These are phyloP conservation scores for Acanthochromis polyacanthus DNA, from an alignment of 2,113 vertebrate genomes.

Conservation along the genomic window DNA sequence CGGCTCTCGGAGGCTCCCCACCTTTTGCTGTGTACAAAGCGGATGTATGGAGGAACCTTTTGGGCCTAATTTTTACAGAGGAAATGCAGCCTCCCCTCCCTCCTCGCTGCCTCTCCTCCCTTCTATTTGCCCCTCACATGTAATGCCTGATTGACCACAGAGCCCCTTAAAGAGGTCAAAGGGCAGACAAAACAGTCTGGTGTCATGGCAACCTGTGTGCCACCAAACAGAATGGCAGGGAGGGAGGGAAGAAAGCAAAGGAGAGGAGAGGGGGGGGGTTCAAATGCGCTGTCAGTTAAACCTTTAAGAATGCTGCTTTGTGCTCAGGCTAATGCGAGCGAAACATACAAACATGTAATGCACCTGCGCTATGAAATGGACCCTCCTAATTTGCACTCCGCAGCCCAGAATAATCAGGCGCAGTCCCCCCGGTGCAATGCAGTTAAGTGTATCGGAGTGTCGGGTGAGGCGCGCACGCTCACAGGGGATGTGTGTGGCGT, in stretches of 20 bases:
- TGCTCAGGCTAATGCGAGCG: conserved; percentile 58
- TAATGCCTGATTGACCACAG: conserved; percentile 89
- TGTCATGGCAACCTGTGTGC: conserved; percentile 88
- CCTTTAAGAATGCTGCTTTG: conserved; percentile 72
- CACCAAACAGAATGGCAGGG: conserved; percentile 80
- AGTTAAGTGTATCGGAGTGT: conserved; percentile 54
- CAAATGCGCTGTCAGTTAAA: conserved; percentile 81
- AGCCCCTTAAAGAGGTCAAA: conserved; percentile 88
- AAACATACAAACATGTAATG: conserved; percentile 51
- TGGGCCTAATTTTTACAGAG: conserved; percentile 82
- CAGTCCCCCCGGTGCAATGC: conserved; percentile 54
- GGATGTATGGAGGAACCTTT: conserved; percentile 81
- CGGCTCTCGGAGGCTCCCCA: conserved; percentile 71
- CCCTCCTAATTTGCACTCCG: conserved; percentile 60
- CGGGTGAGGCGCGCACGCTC: background rate
- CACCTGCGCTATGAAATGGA: conserved; percentile 73
- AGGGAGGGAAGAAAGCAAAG: conserved; percentile 23
- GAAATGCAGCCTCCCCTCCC: conserved; percentile 72
- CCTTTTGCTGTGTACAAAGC: conserved; percentile 78
- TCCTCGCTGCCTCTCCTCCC: conserved; percentile 52
- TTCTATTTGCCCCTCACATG: conserved; percentile 82
- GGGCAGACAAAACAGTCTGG: conserved; percentile 90
- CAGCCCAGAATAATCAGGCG: conserved; percentile 56
- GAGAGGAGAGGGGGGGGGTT: conserved; percentile 40
- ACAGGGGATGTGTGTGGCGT: conserved; percentile 16